Evolutionary conservation across 2,888 invertebrate genomes (phyloP).

Genomic region (Hartigia nigra): DNA sequence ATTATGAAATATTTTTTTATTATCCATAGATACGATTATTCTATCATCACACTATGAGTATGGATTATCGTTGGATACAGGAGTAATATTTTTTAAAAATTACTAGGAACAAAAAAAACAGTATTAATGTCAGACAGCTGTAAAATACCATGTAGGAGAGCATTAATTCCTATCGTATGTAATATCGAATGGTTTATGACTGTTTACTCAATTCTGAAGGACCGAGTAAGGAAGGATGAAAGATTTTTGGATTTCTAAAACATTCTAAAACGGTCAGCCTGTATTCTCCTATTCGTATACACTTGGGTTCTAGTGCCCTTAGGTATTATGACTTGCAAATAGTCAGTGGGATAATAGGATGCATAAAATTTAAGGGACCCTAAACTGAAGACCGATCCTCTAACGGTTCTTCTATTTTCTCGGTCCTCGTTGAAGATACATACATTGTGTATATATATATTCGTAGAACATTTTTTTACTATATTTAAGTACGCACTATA

Average conservation of each 20-base stretch:
- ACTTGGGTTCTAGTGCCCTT: neutral
- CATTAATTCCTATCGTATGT: neutral
- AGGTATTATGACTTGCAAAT: conserved; percentile 7
- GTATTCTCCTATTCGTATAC: neutral
- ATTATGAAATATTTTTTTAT: too few species aligned
- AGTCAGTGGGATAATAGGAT: neutral
- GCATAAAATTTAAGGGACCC: conserved; percentile 1
- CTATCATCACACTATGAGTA: neutral
- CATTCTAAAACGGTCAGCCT: neutral
- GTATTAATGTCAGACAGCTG: neutral
- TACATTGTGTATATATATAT: too few species aligned
- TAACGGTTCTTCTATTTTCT: conserved; percentile 2
- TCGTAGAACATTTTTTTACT: neutral
- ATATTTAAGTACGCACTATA: neutral
- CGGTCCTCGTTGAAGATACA: neutral
- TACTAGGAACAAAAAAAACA: neutral
- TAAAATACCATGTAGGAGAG: neutral
- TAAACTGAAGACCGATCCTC: neutral
- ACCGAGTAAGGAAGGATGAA: neutral
- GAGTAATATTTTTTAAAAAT: neutral
- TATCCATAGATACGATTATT: neutral
- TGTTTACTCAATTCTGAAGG: neutral
- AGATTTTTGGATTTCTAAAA: neutral
- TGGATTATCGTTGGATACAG: too few species aligned
- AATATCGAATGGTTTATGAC: neutral